phyloP scores from a whole-genome alignment of 2,797 vertebrate species.

The Coendou prehensilis region DNA sequence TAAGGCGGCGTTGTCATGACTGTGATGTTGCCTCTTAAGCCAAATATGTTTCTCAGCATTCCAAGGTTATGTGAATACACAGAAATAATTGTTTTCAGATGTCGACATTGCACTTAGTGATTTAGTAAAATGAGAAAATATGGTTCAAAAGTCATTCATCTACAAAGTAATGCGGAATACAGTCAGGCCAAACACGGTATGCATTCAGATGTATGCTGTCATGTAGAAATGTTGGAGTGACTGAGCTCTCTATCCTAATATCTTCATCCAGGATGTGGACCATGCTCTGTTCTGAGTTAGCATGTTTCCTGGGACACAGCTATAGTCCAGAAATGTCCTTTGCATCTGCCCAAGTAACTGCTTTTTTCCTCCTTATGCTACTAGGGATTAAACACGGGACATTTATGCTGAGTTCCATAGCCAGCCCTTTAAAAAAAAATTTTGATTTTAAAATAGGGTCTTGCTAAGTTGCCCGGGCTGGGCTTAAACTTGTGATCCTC shows the following conservation, averaged over 20 bases:
- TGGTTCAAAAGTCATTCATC: conserved; percentile 36
- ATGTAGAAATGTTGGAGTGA: background rate
- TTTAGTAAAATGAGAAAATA: conserved; percentile 57
- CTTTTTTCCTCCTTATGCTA: background rate
- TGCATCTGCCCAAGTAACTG: background rate
- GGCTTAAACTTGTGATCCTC: background rate
- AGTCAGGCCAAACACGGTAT: background rate
- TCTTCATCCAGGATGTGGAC: background rate
- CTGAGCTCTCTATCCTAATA: background rate
- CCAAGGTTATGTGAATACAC: conserved; percentile 70
- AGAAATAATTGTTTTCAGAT: conserved; percentile 79
- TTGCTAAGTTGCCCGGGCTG: background rate
- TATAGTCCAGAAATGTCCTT: background rate
- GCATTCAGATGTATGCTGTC: background rate
- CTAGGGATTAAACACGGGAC: background rate
- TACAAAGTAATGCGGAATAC: conserved; percentile 15
- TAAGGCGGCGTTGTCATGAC: background rate
- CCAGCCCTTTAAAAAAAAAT: background rate
- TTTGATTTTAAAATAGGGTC: background rate
- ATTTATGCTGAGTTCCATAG: background rate
- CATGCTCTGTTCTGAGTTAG: background rate
- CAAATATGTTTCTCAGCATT: conserved; percentile 69
- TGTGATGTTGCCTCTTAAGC: conserved; percentile 43
- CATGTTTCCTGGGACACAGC: background rate
- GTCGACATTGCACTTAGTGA: conserved; percentile 47